Conservation (phyloP, 1,140 invertebrate genomes). For the Drosophila sp. region DNA sequence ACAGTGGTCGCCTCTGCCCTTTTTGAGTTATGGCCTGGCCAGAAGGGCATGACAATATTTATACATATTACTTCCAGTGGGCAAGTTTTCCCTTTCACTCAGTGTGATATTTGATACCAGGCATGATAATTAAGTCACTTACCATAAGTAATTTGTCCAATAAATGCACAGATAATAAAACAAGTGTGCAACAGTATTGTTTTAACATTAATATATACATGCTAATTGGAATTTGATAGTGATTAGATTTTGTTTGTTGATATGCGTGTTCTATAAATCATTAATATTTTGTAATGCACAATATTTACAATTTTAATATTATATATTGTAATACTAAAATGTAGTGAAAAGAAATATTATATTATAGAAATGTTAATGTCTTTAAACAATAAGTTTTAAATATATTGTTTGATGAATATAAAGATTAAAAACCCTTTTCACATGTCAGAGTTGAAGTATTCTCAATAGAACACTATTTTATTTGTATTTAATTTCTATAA, state of each 20-base stretch:
- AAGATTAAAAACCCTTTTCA: no score
- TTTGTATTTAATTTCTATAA: neutral
- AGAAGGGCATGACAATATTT: conserved; percentile 27
- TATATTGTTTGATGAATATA: no score
- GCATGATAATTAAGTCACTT: conserved; percentile 14
- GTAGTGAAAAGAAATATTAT: no score
- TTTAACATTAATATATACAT: neutral
- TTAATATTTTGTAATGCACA: no score
- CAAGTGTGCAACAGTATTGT: neutral
- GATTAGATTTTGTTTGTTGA: no score
- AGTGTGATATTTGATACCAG: neutral
- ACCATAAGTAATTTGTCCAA: conserved; percentile 12
- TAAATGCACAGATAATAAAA: neutral
- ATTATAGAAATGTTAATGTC: no score
- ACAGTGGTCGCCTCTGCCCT: neutral
- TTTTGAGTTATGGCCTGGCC: conserved; percentile 46
- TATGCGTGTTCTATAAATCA: no score
- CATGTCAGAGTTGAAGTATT: no score
- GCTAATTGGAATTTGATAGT: no score
- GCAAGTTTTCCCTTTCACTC: neutral
- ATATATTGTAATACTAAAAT: no score
- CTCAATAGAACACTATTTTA: neutral
- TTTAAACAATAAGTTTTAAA: no score
- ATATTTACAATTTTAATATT: no score
- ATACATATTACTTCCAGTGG: conserved; percentile 26